These are phyloP conservation scores for Hydrozoanthus gracilis DNA, from an alignment of 92 coral and sea anemone species.

Conservation along the genomic window DNA sequence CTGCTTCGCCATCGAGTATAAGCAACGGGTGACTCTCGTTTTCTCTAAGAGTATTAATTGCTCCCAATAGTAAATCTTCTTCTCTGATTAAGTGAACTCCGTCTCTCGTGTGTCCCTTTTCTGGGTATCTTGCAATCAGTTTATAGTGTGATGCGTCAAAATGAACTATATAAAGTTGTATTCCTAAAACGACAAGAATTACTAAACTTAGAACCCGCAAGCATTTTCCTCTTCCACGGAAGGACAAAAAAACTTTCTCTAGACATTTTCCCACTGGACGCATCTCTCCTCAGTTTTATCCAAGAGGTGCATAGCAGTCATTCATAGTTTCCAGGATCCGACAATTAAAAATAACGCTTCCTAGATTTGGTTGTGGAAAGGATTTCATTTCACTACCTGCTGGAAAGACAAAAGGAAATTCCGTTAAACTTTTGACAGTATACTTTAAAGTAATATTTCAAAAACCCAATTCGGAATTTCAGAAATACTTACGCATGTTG, in stretches of 20 bases:
- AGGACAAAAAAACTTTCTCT: too few relatives aligned
- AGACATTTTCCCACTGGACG: not conserved
- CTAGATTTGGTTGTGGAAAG: too few relatives aligned
- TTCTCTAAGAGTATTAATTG: not conserved
- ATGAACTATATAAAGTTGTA: not conserved
- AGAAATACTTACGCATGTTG: too few relatives aligned
- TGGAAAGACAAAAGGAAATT: not conserved
- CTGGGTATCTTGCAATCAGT: not conserved
- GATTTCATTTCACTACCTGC: not conserved
- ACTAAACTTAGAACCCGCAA: not conserved
- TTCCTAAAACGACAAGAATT: not conserved
- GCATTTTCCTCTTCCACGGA: conserved; percentile 3
- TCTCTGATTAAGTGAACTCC: not conserved
- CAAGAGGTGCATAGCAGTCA: not conserved
- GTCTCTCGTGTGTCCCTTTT: not conserved
- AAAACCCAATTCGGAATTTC: too few relatives aligned
- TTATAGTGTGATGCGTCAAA: not conserved
- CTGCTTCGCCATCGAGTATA: not conserved
- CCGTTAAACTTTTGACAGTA: too few relatives aligned
- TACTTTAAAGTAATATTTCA: too few relatives aligned
- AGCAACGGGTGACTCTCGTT: not conserved
- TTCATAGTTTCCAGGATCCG: not conserved
- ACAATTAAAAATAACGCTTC: not conserved
- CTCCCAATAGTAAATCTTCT: not conserved
- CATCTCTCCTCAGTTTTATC: not conserved